These are phyloP conservation scores for Microctenopoma stevenorrisi DNA, from an alignment of 2,797 vertebrate species.

Conservation along the genomic window DNA sequence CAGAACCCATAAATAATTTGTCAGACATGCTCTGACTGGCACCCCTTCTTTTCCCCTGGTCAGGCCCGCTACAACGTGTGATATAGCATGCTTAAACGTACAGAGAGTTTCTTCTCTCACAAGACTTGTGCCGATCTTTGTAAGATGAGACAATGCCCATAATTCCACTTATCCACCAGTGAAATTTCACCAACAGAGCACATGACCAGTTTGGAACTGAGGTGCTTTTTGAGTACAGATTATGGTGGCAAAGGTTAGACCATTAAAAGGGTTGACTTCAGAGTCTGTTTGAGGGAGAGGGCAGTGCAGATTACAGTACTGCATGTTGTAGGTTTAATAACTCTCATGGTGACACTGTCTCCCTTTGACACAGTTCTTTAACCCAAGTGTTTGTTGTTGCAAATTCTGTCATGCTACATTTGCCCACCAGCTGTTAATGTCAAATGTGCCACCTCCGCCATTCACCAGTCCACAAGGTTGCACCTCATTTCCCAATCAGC, in stretches of 20 bases:
- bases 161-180: slow-evolving; percentile 8
- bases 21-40: no score
- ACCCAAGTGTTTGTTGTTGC: background rate
- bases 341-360: slow-evolving; percentile 17
- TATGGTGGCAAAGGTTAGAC: slow-evolving; percentile 18
- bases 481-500: background rate
- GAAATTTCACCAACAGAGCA: slow-evolving; percentile 28
- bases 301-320: slow-evolving; percentile 23
- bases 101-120: slow-evolving; percentile 8
- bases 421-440: slow-evolving; percentile 3
- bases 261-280: slow-evolving; percentile 17
- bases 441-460: background rate
- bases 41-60: no score
- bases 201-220: slow-evolving; percentile 36
- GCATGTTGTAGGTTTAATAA: slow-evolving; percentile 1
- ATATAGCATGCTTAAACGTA: background rate
- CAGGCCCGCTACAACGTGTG: background rate
- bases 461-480: background rate
- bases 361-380: background rate
- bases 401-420: slow-evolving; percentile 5
- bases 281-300: slow-evolving; percentile 22
- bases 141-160: slow-evolving; percentile 30
- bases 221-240: slow-evolving; percentile 28
- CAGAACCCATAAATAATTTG: no score
- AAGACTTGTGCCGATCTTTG: slow-evolving; percentile 52